phyloP scores from a whole-genome alignment of 2,113 vertebrate genomes.

The Pycnonotus jocosus region DNA sequence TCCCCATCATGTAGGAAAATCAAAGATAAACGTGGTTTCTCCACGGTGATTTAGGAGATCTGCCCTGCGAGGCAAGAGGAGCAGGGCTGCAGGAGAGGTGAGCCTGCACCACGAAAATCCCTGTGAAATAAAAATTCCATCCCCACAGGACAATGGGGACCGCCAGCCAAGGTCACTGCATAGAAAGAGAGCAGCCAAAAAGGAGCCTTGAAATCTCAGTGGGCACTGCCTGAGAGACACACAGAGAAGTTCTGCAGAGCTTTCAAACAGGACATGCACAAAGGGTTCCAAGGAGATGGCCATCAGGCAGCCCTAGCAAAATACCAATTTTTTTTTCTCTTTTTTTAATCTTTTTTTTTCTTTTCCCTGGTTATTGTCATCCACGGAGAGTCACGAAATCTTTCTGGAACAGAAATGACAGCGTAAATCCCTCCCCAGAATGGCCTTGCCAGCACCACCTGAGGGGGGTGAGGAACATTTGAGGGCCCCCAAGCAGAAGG shows the following conservation, averaged over 20 bases:
- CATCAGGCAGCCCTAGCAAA: background rate
- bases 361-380: background rate
- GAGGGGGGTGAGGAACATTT: background rate
- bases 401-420: background rate
- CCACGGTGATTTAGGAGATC: background rate
- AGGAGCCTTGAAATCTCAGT: conserved; percentile 47
- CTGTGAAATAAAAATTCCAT: background rate
- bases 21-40: background rate
- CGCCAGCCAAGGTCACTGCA: conserved; percentile 36
- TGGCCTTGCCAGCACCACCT: background rate
- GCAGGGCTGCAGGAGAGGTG: background rate
- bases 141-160: background rate
- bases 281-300: background rate
- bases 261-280: conserved; percentile 41
- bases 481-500: background rate
- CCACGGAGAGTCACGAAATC: background rate
- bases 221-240: conserved; percentile 21
- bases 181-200: conserved; percentile 35
- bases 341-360: too few species aligned
- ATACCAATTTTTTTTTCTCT: too few species aligned
- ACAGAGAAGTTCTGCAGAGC: background rate
- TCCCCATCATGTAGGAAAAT: background rate
- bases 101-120: background rate
- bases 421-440: background rate
- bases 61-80: background rate